These are phyloP conservation scores for Brachionus plicatilis DNA, from an alignment of 1,140 invertebrate genomes.

Conservation along the genomic window DNA sequence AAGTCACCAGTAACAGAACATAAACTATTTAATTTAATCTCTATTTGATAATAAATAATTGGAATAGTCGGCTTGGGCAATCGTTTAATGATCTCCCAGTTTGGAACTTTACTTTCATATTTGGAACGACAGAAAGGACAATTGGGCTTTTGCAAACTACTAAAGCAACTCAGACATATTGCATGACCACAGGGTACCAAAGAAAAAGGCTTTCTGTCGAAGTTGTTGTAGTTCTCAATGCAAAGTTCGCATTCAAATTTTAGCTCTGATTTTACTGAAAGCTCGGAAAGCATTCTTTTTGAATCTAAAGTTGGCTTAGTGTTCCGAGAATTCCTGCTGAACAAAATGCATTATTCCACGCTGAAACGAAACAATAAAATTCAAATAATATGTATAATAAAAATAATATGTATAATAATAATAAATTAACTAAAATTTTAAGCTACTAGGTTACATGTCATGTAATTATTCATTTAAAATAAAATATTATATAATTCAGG, in stretches of 20 bases:
- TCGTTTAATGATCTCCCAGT: constrained; percentile 31
- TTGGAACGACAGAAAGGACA: constrained; percentile 15
- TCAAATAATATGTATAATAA: not conserved
- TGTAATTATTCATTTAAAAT: not conserved
- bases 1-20: not conserved
- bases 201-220: constrained; percentile 5
- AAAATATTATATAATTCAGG: not conserved
- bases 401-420: not conserved
- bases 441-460: not conserved
- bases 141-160: constrained; percentile 9
- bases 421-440: not conserved
- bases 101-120: constrained; percentile 10
- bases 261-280: not conserved
- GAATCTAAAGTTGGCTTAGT: not conserved
- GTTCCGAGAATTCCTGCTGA: not conserved
- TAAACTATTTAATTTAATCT: constrained; percentile 24
- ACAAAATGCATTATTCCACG: not conserved
- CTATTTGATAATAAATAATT: constrained; percentile 22
- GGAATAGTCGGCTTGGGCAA: constrained; percentile 27
- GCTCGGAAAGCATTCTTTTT: not conserved
- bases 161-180: constrained; percentile 7
- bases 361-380: not conserved
- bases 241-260: constrained; percentile 38
- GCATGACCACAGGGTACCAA: constrained; percentile 31
- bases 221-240: constrained; percentile 8